A percentile compares a stretch with the other conserved stretches of the same genome.
These are phyloP conservation scores for Emydoidea blandingii DNA, from an alignment of 2,797 vertebrate genomes.

Conservation along the genomic window DNA sequence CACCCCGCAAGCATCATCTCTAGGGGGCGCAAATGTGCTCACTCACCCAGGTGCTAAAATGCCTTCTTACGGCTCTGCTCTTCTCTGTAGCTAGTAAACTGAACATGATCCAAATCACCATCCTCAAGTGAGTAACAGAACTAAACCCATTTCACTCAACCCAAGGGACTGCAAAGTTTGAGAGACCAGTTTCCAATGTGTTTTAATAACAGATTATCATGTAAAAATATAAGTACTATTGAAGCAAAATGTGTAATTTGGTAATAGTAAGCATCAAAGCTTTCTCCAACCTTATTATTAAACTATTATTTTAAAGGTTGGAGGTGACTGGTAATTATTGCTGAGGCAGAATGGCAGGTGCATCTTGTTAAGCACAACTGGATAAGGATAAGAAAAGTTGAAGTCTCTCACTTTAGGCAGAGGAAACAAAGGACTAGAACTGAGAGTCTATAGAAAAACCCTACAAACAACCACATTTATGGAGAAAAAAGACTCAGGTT, in stretches of 20 bases:
- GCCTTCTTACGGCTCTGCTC: not conserved
- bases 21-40: not conserved
- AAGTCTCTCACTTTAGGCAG: not conserved
- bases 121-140: not conserved
- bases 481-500: not conserved
- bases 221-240: not conserved
- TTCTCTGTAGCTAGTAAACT: not conserved
- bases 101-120: not conserved
- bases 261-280: not conserved
- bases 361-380: not conserved
- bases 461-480: not conserved
- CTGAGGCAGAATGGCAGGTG: not conserved
- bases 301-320: not conserved
- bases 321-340: not conserved
- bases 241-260: not conserved
- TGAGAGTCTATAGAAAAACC: not conserved
- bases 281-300: not conserved
- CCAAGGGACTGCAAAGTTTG: not conserved
- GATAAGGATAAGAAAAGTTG: not conserved
- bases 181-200: not conserved
- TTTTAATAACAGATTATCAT: not conserved
- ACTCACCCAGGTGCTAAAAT: not conserved
- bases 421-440: not conserved
- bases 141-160: not conserved
- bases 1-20: not conserved